Percentiles rank a stretch among this genome's conserved stretches.
Conservation (phyloP, 2,797 vertebrate genomes). For the Gambelia wislizenii region DNA sequence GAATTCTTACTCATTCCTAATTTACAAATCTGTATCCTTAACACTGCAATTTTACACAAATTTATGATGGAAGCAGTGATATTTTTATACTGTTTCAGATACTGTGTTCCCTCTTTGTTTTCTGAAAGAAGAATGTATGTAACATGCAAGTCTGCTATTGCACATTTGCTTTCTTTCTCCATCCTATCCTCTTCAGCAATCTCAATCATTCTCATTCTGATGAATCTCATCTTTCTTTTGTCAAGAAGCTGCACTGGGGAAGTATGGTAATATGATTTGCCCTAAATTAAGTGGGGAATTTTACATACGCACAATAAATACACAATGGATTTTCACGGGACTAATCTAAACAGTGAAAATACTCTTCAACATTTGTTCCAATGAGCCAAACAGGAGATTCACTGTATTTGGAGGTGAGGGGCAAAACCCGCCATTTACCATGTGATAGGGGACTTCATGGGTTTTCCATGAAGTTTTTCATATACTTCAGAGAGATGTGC, state of each 20-base stretch:
- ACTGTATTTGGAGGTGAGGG: too few species aligned
- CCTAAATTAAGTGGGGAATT: not conserved
- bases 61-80: not conserved
- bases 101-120: not conserved
- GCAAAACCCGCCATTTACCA: too few species aligned
- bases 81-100: not conserved
- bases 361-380: too few species aligned
- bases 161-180: not conserved
- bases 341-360: too few species aligned
- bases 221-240: not conserved
- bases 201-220: not conserved
- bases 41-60: not conserved
- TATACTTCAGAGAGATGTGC: too few species aligned
- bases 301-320: not conserved
- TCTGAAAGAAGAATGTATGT: too few species aligned
- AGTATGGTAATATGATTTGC: not conserved
- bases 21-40: not conserved
- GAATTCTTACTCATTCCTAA: too few species aligned
- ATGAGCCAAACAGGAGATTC: too few species aligned
- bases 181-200: not conserved
- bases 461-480: too few species aligned
- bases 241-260: not conserved
- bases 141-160: not conserved
- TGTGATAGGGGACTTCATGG: too few species aligned
- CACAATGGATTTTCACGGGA: not conserved